phyloP scores from a whole-genome alignment of 2,888 invertebrate species.

The Trachelus stipa region DNA sequence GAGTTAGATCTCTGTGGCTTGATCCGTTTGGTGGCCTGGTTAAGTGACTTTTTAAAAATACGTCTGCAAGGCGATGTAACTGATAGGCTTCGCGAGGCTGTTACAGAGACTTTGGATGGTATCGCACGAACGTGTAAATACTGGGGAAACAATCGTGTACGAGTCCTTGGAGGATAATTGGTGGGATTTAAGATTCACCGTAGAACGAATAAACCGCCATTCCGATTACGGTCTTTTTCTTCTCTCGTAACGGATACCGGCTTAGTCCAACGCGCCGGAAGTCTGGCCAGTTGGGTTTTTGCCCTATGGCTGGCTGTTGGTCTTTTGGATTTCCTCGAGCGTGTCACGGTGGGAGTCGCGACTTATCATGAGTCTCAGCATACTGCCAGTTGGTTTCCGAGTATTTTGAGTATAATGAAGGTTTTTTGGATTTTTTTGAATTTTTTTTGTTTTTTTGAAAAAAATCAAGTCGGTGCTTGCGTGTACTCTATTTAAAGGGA shows the following conservation, averaged over 20 bases:
- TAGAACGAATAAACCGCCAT: neutral
- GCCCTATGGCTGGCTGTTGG: neutral
- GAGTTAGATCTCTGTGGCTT: neutral
- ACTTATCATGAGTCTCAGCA: neutral
- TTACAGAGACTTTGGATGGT: too few relatives aligned
- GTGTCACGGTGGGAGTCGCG: neutral
- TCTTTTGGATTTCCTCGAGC: neutral
- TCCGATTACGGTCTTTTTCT: neutral
- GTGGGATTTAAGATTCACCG: neutral
- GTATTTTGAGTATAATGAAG: neutral
- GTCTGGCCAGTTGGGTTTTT: conserved; percentile 1
- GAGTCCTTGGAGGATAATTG: neutral
- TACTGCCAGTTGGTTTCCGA: neutral
- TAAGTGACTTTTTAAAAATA: neutral
- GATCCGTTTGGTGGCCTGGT: neutral
- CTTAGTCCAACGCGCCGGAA: neutral
- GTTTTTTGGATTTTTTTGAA: neutral
- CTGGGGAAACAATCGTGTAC: neutral
- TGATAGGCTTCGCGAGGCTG: neutral
- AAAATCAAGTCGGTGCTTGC: too few relatives aligned
- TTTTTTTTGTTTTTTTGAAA: neutral
- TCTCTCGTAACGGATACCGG: neutral
- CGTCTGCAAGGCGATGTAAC: neutral
- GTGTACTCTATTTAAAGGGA: neutral
- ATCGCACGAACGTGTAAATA: neutral